These are phyloP conservation scores for Melieria picta DNA, from an alignment of 2,888 invertebrate genomes.

Conservation along the genomic window DNA sequence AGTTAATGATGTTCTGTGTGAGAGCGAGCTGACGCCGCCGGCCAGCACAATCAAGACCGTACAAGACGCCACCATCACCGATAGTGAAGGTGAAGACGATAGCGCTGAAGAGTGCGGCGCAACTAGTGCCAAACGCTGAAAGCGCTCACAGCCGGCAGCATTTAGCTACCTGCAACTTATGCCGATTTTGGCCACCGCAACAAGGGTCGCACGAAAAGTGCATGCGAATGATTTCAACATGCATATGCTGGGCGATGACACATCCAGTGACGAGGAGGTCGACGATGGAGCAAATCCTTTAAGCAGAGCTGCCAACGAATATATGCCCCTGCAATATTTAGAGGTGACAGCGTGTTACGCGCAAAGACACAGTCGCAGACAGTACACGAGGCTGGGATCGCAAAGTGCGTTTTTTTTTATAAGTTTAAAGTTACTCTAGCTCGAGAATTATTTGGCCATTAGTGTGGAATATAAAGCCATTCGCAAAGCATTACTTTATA, in stretches of 20 bases:
- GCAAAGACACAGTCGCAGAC: conserved; percentile 30
- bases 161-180: conserved; percentile 43
- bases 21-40: conserved; percentile 45
- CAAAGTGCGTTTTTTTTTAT: conserved; percentile 40
- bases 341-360: conserved; percentile 44
- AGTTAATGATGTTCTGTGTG: conserved; percentile 15
- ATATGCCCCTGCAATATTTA: conserved; percentile 47
- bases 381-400: conserved; percentile 43
- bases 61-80: conserved; percentile 22
- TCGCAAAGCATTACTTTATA: no score
- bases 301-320: conserved; percentile 23
- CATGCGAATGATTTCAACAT: conserved; percentile 21
- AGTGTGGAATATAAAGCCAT: no score
- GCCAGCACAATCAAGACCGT: conserved; percentile 39
- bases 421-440: no score
- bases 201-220: conserved; percentile 23
- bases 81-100: conserved; percentile 36
- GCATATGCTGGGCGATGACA: conserved; percentile 41
- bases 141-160: conserved; percentile 39
- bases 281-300: conserved; percentile 27
- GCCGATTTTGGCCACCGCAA: conserved; percentile 38
- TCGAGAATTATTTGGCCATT: no score
- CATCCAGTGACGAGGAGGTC: conserved; percentile 44
- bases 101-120: conserved; percentile 7
- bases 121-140: conserved; percentile 33